Conservation (phyloP, 2,113 vertebrate species). For the Andinoacara biseriatus region DNA sequence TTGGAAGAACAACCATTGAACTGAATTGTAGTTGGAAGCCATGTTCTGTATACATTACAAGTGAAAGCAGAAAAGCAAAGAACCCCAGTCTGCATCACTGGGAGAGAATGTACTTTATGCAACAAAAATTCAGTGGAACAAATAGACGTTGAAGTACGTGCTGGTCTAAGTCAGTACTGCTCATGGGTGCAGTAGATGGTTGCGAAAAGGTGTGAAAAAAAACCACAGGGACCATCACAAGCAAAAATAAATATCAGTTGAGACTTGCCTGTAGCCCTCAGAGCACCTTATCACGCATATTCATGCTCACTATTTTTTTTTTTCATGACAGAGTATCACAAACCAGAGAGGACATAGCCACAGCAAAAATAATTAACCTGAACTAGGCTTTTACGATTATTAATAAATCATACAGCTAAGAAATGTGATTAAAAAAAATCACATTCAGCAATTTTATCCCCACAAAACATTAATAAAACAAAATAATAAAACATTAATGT, state of each 20-base stretch:
- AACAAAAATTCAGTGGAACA: neutral
- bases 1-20: neutral
- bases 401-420: neutral
- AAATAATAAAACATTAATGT: neutral
- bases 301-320: neutral
- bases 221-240: neutral
- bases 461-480: neutral
- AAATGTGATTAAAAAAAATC: neutral
- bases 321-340: neutral
- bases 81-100: neutral
- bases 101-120: neutral
- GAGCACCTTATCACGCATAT: neutral
- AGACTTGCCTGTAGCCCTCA: neutral
- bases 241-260: neutral
- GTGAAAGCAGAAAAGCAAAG: neutral
- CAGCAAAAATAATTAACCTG: neutral
- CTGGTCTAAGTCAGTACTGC: neutral
- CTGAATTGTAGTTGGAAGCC: neutral
- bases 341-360: neutral
- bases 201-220: neutral
- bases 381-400: neutral
- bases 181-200: neutral
- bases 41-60: rapidly evolving
- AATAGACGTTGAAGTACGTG: neutral
- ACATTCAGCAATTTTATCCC: neutral